These are phyloP conservation scores for Nyctalus aviator DNA, from an alignment of 2,797 vertebrate species.

Conservation along the genomic window DNA sequence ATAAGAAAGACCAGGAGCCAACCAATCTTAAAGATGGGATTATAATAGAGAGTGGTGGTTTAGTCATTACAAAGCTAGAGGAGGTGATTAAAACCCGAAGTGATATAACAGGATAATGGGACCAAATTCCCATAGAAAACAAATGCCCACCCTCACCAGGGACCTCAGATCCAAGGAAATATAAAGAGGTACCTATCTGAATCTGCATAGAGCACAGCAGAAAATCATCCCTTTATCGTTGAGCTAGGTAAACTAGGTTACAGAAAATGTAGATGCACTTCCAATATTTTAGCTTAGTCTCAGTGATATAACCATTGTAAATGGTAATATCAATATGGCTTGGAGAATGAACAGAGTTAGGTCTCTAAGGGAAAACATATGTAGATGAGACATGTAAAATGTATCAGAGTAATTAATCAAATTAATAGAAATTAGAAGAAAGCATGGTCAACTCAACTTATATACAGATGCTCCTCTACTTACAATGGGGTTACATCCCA, in stretches of 20 bases:
- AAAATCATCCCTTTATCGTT: not conserved
- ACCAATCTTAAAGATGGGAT: conserved; percentile 7
- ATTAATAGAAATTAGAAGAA: conserved; percentile 35
- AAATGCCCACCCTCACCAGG: not conserved
- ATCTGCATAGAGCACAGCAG: not conserved
- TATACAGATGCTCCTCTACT: not conserved
- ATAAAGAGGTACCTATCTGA: not conserved
- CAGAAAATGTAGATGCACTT: not conserved
- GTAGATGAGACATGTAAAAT: conserved; percentile 1
- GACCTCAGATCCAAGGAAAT: conserved; percentile 3
- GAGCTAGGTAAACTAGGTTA: not conserved
- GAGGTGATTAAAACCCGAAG: not conserved
- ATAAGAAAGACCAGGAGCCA: not conserved
- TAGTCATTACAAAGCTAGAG: conserved; percentile 44
- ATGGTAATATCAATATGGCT: not conserved
- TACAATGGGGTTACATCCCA: not conserved
- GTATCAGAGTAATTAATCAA: conserved; percentile 34
- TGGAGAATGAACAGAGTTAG: not conserved
- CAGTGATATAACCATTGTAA: not conserved
- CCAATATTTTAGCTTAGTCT: conserved; percentile 34
- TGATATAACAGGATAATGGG: not conserved
- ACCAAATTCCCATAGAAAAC: conserved; percentile 2
- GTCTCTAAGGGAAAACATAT: not conserved
- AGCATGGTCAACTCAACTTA: not conserved
- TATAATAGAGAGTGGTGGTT: conserved; percentile 7